Conservation (phyloP, 2,888 invertebrate genomes). For the Cenopis cana region DNA sequence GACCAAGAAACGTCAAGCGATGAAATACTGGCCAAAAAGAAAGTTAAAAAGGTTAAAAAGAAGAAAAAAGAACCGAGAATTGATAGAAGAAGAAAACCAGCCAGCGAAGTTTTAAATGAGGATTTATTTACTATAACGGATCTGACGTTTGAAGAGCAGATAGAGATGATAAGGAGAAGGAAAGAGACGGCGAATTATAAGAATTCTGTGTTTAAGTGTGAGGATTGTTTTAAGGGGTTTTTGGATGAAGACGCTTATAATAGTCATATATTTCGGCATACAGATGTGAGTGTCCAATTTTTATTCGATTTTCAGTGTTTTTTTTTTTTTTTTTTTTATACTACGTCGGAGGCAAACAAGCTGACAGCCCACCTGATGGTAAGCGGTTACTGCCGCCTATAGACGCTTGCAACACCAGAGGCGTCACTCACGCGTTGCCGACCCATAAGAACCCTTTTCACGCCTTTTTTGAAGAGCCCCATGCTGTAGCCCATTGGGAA, state of each 20-base stretch:
- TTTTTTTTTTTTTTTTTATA: no score
- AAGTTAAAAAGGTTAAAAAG: constrained; percentile 14
- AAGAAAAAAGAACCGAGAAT: constrained; percentile 12
- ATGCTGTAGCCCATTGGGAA: no score
- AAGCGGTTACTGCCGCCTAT: no score
- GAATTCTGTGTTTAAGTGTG: constrained; percentile 56
- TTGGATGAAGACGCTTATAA: constrained; percentile 64
- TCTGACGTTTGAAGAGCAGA: constrained; percentile 10
- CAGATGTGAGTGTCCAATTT: constrained; percentile 59
- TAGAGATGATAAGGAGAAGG: constrained; percentile 16
- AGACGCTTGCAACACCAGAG: no score
- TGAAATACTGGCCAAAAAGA: constrained; percentile 16
- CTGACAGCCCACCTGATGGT: no score
- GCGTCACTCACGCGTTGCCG: no score
- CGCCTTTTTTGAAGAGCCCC: no score
- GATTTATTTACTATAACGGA: constrained; percentile 20
- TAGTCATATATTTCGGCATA: constrained; percentile 68
- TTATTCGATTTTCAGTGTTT: no score
- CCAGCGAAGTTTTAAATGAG: constrained; percentile 25
- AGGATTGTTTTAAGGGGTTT: constrained; percentile 68
- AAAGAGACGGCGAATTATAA: constrained; percentile 31
- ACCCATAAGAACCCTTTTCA: no score
- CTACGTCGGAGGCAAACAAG: no score
- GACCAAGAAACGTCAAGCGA: constrained; percentile 17
- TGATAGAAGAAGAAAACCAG: constrained; percentile 26